These are phyloP conservation scores for Dendrocincla tyrannina DNA, from an alignment of 2,797 vertebrate species.

Conservation along the genomic window DNA sequence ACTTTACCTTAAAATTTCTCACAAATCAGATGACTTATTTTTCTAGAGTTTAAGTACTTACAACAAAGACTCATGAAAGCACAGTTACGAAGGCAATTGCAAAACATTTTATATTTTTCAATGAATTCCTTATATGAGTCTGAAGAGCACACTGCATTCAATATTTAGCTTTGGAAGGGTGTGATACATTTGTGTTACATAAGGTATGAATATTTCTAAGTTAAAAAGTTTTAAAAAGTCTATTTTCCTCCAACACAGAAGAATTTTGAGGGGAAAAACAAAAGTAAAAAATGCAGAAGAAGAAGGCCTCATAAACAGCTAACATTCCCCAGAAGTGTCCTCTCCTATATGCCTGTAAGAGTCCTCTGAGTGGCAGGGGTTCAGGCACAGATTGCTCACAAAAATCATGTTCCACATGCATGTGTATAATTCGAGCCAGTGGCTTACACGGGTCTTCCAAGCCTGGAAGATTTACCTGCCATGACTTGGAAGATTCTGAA, in stretches of 20 bases:
- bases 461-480: background rate
- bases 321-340: background rate
- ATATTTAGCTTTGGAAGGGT: background rate
- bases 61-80: background rate
- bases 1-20: background rate
- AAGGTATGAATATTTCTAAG: background rate
- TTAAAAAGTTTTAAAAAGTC: background rate
- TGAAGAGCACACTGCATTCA: background rate
- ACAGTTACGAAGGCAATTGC: background rate
- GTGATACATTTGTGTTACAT: background rate
- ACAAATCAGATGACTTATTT: background rate
- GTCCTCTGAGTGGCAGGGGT: background rate
- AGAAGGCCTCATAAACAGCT: background rate
- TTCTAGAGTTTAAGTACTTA: background rate
- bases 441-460: background rate
- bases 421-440: background rate
- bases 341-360: background rate
- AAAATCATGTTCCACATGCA: background rate
- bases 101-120: background rate
- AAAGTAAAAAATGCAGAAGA: background rate
- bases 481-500: background rate
- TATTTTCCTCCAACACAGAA: background rate
- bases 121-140: background rate
- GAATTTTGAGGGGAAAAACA: background rate
- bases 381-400: slow-evolving; percentile 24